A percentile compares a stretch with the other conserved stretches of the same genome.
Evolutionary conservation across 1,140 invertebrate species (phyloP).

Genomic region (Anadara kagoshimensis): DNA sequence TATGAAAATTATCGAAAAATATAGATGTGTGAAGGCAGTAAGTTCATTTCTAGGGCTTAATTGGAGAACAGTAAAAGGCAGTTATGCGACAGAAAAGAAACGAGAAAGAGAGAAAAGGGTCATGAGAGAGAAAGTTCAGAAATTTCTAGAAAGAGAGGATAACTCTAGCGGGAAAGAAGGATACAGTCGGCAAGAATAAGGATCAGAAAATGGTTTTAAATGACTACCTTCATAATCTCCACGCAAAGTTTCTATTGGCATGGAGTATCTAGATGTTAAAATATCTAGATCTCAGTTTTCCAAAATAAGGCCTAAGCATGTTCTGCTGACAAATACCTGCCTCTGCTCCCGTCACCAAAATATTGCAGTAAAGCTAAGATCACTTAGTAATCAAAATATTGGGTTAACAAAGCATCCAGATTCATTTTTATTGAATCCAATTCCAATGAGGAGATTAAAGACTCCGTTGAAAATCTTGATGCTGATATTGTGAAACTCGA

Average conservation of each 20-base stretch:
- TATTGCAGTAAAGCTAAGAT: conserved; percentile 20
- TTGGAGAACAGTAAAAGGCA: too few relatives aligned
- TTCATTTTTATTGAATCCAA: neutral
- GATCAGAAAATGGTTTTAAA: conserved; percentile 14
- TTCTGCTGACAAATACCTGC: neutral
- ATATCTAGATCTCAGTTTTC: conserved; percentile 17
- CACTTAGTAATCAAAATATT: neutral
- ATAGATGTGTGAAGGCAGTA: too few relatives aligned
- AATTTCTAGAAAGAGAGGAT: too few relatives aligned
- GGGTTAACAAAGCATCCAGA: conserved; percentile 19
- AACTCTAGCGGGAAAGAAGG: too few relatives aligned
- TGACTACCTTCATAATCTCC: conserved; percentile 14
- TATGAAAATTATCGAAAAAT: too few relatives aligned
- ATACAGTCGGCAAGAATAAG: too few relatives aligned
- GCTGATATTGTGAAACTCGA: neutral
- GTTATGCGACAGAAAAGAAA: too few relatives aligned
- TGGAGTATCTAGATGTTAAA: conserved; percentile 11
- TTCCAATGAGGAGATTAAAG: neutral
- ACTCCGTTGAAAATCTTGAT: neutral
- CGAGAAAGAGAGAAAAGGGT: too few relatives aligned
- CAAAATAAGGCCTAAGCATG: conserved; percentile 5
- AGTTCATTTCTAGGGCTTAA: too few relatives aligned
- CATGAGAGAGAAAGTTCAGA: too few relatives aligned
- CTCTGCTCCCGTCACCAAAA: conserved; percentile 30
- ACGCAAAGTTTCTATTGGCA: neutral